Conservation (phyloP, 2,113 vertebrate genomes). For the Phylloscopus trochiloides region DNA sequence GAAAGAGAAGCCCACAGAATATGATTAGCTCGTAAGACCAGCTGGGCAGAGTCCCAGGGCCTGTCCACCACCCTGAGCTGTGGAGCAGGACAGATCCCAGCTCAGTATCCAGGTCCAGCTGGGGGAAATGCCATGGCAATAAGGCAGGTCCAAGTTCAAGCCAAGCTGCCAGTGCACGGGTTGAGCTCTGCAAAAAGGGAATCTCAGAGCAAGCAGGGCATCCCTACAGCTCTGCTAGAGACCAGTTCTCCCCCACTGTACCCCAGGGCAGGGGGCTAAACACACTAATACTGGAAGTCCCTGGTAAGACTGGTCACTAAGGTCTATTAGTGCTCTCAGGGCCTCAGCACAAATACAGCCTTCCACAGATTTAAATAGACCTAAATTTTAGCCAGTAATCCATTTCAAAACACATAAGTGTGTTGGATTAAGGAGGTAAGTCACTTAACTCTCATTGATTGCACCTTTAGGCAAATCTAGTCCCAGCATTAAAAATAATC, state of each 20-base stretch:
- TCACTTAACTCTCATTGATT: neutral
- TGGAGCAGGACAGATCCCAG: neutral
- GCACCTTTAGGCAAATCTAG: neutral
- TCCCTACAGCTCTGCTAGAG: neutral
- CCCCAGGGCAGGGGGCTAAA: neutral
- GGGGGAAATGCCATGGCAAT: neutral
- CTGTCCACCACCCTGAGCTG: accelerated
- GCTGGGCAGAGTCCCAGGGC: neutral
- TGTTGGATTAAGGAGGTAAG: neutral
- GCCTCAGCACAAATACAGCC: neutral
- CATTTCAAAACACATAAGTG: neutral
- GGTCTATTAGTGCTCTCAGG: neutral
- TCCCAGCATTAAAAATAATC: neutral
- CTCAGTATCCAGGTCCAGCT: neutral
- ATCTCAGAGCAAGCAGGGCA: neutral
- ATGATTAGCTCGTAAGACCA: neutral
- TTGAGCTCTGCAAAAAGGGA: neutral
- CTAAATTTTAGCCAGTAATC: neutral
- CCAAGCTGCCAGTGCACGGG: neutral
- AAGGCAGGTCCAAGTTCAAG: neutral
- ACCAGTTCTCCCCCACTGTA: accelerated
- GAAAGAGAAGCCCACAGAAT: neutral
- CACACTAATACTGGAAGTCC: neutral
- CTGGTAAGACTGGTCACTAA: neutral
- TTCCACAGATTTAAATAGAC: neutral